Evolutionary conservation across 2,888 invertebrate genomes (phyloP), one percentile per base, ranked within the genome.

Genomic region (Danaus chrysippus): DNA sequence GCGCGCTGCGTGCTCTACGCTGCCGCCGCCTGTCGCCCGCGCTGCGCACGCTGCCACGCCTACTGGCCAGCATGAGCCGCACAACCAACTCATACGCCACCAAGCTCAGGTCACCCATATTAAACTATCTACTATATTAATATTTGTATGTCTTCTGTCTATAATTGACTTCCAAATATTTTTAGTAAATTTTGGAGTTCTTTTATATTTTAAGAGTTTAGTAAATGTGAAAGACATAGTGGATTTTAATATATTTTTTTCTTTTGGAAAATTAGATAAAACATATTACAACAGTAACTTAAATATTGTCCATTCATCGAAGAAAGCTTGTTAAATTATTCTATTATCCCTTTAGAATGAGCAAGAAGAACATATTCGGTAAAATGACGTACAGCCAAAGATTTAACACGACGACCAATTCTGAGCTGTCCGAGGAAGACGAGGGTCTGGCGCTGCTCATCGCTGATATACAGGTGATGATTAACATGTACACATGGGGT

Each of bases 1-100:
- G 98, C 69, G 96, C 96, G 0, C 70, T 95, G 94, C 95, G 61
- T 93, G 96, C 73, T 93, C 72, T 94, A 93, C 93, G 68, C 92
- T 93, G 70, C 86, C 96, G 96, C 76, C 95, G 96, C 9, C 82
- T 89, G 63, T 67, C 76, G 67, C 67, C 80, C 52, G 78, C 89
- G 85, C 85, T 88, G 85, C 89, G 76, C 10, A 81, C 96, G 3
- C 93, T 98, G 73, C 94, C 95, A 56, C 93, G 94, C 17, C 92
- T 98, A 64, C 92, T 98, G 44, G 93, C 93, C 67, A 96, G 95
- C 81, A 98, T 98, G 97, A 96, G 95, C 80, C 93, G 94, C 59
- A 97, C 97, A 82, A 97, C 98, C 67, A 97, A 98, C 85, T 97
- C 96, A 0, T 98, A 98, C 82, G 95, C 97, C 42, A 95, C 94